Conservation (phyloP, 2,113 vertebrate genomes). For the Poeciliopsis prolifica region DNA sequence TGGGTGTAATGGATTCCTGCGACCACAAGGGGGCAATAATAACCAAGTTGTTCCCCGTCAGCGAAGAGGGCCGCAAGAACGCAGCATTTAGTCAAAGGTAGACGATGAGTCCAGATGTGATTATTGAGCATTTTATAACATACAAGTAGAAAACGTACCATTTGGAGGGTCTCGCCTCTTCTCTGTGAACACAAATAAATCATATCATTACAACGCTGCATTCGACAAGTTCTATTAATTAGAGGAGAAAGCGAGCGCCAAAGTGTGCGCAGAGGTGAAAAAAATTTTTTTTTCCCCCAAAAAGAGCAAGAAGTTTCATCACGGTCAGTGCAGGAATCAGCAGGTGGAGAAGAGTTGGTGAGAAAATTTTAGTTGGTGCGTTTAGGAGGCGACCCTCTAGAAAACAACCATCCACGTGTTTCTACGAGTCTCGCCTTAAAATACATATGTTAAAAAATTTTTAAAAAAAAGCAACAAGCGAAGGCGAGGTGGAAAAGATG, state of each 20-base stretch:
- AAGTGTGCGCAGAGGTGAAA: not conserved
- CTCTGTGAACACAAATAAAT: constrained; percentile 82
- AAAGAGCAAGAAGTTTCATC: constrained; percentile 12
- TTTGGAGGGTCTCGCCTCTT: constrained; percentile 81
- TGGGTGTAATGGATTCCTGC: not conserved
- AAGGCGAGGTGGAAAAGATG: not conserved
- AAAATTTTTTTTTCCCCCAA: not conserved
- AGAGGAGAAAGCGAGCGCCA: constrained; percentile 20
- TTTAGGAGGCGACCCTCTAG: constrained; percentile 8
- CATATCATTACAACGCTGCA: constrained; percentile 56
- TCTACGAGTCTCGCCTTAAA: not conserved
- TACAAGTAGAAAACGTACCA: constrained; percentile 75
- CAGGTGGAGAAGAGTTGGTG: constrained; percentile 7
- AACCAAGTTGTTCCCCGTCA: not conserved
- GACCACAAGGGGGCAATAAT: not conserved
- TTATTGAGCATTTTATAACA: not conserved
- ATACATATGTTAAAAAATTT: not conserved
- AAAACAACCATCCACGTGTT: not conserved
- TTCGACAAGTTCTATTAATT: constrained; percentile 39
- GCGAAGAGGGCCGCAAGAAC: too few species aligned
- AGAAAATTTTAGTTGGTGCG: constrained; percentile 47
- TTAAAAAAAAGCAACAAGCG: not conserved
- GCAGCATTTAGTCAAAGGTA: too few species aligned
- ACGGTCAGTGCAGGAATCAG: constrained; percentile 16
- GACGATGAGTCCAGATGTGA: not conserved